Evolutionary conservation across 2,113 vertebrate genomes (phyloP).

Genomic region (Columbina picui): DNA sequence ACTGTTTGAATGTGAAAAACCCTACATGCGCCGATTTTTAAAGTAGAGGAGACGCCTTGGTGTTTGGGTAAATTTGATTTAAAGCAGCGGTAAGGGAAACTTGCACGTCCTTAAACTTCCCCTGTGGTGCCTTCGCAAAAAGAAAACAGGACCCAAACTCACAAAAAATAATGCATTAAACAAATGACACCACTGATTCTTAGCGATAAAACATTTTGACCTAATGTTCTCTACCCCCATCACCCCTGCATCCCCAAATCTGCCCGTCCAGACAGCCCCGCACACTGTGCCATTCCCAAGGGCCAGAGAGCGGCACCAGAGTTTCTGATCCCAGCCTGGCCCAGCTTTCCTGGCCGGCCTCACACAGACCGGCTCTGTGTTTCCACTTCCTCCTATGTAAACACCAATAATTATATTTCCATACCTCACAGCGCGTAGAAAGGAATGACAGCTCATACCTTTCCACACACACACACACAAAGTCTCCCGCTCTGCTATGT

Average conservation of each 20-base stretch:
- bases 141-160: neutral
- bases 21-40: neutral
- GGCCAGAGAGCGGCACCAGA: neutral
- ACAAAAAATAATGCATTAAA: neutral
- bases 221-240: neutral
- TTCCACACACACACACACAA: neutral
- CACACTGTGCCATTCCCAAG: accelerated
- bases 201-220: neutral
- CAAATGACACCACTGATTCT: neutral
- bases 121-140: accelerated
- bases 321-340: neutral
- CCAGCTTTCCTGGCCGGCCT: neutral
- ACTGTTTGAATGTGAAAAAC: neutral
- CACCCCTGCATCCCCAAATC: accelerated
- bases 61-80: neutral
- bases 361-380: constrained; percentile 11
- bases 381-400: constrained; percentile 47
- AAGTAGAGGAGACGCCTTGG: neutral
- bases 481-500: neutral
- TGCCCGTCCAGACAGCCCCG: accelerated
- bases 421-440: constrained; percentile 32
- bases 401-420: constrained; percentile 55
- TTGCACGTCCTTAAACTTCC: accelerated
- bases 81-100: neutral
- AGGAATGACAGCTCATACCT: constrained; percentile 40